A percentile compares a stretch with the other conserved stretches of the same genome.
Conservation (phyloP, 1,140 invertebrate genomes). For the Platyura marginata region DNA sequence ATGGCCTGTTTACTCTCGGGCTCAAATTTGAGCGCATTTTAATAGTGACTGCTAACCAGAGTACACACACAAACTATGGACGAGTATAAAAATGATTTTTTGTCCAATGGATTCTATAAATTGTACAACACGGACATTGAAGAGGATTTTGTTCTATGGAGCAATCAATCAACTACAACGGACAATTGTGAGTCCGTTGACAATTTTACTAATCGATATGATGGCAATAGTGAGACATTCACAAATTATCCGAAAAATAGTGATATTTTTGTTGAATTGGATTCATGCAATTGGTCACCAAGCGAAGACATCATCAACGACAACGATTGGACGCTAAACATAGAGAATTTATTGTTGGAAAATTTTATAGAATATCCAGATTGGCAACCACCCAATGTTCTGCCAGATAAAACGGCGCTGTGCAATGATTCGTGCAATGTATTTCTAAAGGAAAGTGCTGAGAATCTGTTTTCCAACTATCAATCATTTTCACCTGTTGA, state of each 20-base stretch:
- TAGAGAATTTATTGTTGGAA: background rate
- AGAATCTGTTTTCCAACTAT: constrained; percentile 9
- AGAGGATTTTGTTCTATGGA: background rate
- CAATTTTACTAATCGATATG: background rate
- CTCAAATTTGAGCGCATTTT: too few relatives aligned
- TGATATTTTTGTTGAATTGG: background rate
- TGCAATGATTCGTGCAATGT: constrained; percentile 25
- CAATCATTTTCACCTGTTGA: constrained; percentile 4
- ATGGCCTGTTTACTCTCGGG: too few relatives aligned
- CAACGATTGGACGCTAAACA: background rate
- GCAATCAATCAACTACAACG: background rate
- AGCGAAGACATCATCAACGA: background rate
- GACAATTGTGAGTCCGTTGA: background rate
- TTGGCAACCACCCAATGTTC: background rate
- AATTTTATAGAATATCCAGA: background rate
- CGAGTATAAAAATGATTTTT: constrained; percentile 1
- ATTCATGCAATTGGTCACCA: background rate
- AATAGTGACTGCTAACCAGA: too few relatives aligned
- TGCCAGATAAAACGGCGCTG: constrained; percentile 24
- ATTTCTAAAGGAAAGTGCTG: constrained; percentile 23
- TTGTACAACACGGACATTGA: background rate
- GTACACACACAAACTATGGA: too few relatives aligned
- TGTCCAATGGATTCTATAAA: constrained; percentile 1
- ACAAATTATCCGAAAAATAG: background rate
- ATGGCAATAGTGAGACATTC: background rate